Evolutionary conservation across 2,797 vertebrate species (phyloP).

Genomic region (Nyctalus aviator): DNA sequence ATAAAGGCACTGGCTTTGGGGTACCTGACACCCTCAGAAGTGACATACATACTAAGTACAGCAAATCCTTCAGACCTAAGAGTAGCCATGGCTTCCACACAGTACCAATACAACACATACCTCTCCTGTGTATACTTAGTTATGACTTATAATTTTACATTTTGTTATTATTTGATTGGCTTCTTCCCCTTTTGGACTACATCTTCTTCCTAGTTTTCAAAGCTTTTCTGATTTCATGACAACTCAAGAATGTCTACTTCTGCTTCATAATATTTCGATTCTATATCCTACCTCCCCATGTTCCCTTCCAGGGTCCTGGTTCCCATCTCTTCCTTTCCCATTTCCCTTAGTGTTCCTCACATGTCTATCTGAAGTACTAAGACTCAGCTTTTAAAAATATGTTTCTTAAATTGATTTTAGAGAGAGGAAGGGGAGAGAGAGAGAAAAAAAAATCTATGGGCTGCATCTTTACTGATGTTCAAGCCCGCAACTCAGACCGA

Average conservation of each 20-base stretch:
- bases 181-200: not conserved
- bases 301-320: not conserved
- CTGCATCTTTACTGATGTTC: too few species aligned
- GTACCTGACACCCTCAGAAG: not conserved
- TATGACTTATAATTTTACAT: not conserved
- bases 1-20: too few species aligned
- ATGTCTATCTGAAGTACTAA: not conserved
- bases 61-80: not conserved
- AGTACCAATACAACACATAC: not conserved
- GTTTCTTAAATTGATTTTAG: too few species aligned
- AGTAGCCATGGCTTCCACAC: not conserved
- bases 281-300: not conserved
- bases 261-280: not conserved
- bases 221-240: conserved; percentile 49
- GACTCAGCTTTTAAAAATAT: not conserved
- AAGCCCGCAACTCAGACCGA: too few species aligned
- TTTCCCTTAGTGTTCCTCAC: not conserved
- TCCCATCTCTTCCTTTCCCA: not conserved
- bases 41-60: not conserved
- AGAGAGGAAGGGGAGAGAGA: too few species aligned
- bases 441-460: too few species aligned
- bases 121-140: not conserved
- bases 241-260: not conserved
- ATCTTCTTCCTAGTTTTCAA: conserved; percentile 14
- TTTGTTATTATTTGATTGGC: conserved; percentile 1